Evolutionary conservation across 2,888 invertebrate genomes (phyloP), one percentile per base, ranked within the genome.

Genomic region (Hypena proboscidalis): DNA sequence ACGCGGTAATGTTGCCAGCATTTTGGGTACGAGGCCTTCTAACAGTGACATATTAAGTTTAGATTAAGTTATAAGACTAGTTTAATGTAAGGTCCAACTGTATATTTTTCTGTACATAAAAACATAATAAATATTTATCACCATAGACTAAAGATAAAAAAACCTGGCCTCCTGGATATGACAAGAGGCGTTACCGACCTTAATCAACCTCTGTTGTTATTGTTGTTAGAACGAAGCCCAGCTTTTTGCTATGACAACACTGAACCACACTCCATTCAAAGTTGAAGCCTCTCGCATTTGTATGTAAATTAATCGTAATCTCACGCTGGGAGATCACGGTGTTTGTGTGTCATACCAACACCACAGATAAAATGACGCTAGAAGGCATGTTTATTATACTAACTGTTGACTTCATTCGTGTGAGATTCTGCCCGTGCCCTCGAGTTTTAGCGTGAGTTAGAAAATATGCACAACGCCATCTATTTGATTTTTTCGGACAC

Each of bases 271-370:
- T 64, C 73, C 82, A 85, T 88, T 86, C 83, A 83, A 85, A 89
- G 76, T 85, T 83, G 68, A 76, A 75, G 81, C 80, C 68, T 67
- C 62, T 62, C 33, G 77, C 83, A 87, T 90, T 89, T 87, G 82
- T 87, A 90, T 89, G 90, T 82, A 85, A 90, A 90, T 90, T 78
- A 82, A 76, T 67, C 76, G 84, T 86, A 86, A 88, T 86, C 87
- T 85, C 67, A 62, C 72, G 52, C 66, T 57, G 74, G 70, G 68
- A 75, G 70, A 84, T 85, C 84, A 85, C 68, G 67, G 63, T 72
- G 62, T 74, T 73, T 76, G 60, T 50, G 60, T 35, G 20, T 19
- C 21, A 34, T 23, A n/a, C n/a, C n/a, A n/a, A n/a, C n/a, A n/a
- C 66, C 59, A 55, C 40, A 41, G 67, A 72, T 55, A 66, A 69